Base-by-base conservation (phyloP, 1,140 invertebrate genomes). In the Eurosta solidaginis region DNA sequence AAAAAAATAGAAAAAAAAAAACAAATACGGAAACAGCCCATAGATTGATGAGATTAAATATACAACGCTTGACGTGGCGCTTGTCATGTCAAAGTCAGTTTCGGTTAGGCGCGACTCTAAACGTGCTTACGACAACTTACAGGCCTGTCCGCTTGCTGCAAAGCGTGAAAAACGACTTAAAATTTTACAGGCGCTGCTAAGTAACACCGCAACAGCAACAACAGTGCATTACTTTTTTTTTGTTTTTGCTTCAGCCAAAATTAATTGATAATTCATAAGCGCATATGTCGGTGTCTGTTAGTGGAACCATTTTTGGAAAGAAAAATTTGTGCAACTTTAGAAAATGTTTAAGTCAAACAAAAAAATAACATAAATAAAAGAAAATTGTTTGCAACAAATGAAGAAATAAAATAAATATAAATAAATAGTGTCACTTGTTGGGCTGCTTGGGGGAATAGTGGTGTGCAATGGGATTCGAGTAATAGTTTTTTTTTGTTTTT, bases 181-280 rank as follows among this genome's bases (percentile, higher is more conserved):
- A 74, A 45, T 74, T 47, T 29, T 7, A 40, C 29, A 33, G 27
- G 42, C 22, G 40, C 44, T 40, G n/a, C 22, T 74, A 40, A 74
- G 68, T 74, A 45, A 74, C 25, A 44, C 52, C 20, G 68, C 42
- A 45, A 10, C 40, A 27, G 42, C 14, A 2, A 29, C 20, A 45
- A 45, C 7, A 45, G 7, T 45, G 44, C 44, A 6, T 2, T 59
- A 25, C 22, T 59, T 29, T 27, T 20, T 2, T 22, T 44, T 44
- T 27, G 0, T 36, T 68, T n/a, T 17, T 27, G 42, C 44, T 20
- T 6, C 22, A 74, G 52, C 52, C n/a, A 7, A 68, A 74, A 74
- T 74, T 22, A 74, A 74, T 74, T 74, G 73, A 74, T 47, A 74
- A 74, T 44, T 44, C 73, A 74, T 74, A 74, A 47, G 73, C 73